Evolutionary conservation across 2,888 invertebrate species (phyloP), one percentile per base, ranked within the genome.

Genomic region (Caenorhabditis angaria): DNA sequence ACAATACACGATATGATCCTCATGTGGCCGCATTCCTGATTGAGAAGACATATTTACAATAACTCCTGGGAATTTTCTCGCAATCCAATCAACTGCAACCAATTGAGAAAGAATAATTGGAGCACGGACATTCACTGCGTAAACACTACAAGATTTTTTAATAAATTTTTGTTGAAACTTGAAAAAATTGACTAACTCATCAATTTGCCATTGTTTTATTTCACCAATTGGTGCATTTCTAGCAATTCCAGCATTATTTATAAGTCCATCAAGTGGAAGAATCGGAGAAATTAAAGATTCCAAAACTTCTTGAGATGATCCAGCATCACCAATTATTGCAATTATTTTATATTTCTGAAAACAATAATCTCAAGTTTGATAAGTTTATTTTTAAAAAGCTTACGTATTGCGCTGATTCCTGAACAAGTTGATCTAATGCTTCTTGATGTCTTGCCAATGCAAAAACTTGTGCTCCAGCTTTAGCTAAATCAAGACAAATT

Each of bases 41-140:
- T 81, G 81, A 0, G 78, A 78, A 22, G 81, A 81, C 12, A 81
- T 60, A 59, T 80, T 81, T 18, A 81, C 78, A 63, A 81, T 78
- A 2, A 70, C 61, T 35, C 81, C 81, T 14, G 61, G 27, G 32
- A 68, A 59, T 35, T 67, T 61, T 20, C 69, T 53, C 25, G 66
- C 65, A 3, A 78, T 62, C 59, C 73, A 70, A 24, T 68, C 60
- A 8, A 47, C 51, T 12, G 71, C 66, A 8, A 80, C 80, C 2
- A 81, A 51, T 65, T 80, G 78, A 35, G 78, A 54, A 24, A 81
- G 64, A 2, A 79, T 54, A 10, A 81, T 70, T 0, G 81, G 79
- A 2, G 67, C 78, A 1, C 72, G 66, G 28, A 74, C 73, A 50
- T 81, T 81, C 4, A 81, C 78, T 10, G 73, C 73, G 29, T 74